phyloP scores from a whole-genome alignment of 2,888 invertebrate genomes.

The Idaea aversata region DNA sequence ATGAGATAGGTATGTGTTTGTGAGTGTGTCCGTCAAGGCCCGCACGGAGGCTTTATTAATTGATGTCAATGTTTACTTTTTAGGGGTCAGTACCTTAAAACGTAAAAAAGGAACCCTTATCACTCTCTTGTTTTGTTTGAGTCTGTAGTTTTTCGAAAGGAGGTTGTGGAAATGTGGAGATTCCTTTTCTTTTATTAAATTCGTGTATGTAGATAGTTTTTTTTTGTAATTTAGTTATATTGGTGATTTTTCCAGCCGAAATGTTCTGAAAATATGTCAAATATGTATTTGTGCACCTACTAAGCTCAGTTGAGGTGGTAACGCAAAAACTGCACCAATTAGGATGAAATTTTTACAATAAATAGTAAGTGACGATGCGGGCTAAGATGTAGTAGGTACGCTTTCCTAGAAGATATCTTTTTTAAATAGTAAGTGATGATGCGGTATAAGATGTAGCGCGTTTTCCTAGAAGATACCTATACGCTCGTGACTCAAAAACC shows the following conservation, averaged over 20 bases:
- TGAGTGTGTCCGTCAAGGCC: constrained; percentile 45
- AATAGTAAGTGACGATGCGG: no score
- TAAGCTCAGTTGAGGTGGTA: no score
- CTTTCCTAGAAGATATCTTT: no score
- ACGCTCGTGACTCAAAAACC: no score
- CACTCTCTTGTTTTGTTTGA: constrained; percentile 9
- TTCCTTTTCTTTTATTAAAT: constrained; percentile 11
- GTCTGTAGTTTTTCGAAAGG: constrained; percentile 28
- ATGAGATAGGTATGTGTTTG: constrained; percentile 47
- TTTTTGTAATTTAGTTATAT: constrained; percentile 8
- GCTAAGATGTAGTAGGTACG: no score
- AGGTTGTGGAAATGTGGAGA: background rate
- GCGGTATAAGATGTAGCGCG: no score
- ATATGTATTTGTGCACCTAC: no score
- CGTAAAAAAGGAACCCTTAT: no score
- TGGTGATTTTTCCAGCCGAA: constrained; percentile 7
- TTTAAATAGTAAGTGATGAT: no score
- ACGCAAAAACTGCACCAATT: background rate
- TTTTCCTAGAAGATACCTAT: no score
- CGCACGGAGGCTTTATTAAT: constrained; percentile 65
- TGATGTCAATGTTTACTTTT: constrained; percentile 46
- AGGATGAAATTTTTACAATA: no score
- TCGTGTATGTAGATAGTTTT: no score
- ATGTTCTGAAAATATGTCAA: background rate
- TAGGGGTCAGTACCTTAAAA: background rate